Percentiles rank a stretch among this genome's conserved stretches.
Conservation (phyloP, 2,888 invertebrate species). For the Lasius fuliginosus region DNA sequence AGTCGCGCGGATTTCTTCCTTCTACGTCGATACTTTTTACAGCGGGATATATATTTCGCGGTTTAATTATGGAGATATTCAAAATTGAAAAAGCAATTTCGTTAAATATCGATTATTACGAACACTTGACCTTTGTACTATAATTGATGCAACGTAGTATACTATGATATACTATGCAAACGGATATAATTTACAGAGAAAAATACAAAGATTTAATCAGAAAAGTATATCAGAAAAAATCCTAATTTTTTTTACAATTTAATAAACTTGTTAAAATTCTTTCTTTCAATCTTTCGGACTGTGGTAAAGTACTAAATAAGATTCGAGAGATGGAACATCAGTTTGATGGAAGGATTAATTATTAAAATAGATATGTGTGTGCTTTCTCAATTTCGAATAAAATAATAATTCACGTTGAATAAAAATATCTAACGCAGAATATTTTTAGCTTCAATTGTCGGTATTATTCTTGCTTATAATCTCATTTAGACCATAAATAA, state of each 20-base stretch:
- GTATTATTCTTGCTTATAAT: neutral
- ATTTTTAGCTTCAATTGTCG: neutral
- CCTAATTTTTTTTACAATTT: neutral
- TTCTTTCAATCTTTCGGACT: neutral
- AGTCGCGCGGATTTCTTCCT: neutral
- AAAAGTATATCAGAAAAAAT: neutral
- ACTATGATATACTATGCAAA: neutral
- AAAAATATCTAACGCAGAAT: neutral
- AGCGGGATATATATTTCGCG: neutral
- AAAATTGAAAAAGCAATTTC: neutral
- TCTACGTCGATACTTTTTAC: neutral
- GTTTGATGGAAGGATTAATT: constrained; percentile 5
- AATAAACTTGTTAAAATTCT: neutral
- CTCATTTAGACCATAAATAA: neutral
- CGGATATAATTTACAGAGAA: neutral
- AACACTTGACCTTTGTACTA: neutral
- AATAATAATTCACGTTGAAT: neutral
- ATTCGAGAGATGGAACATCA: neutral
- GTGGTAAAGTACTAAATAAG: neutral
- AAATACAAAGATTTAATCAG: neutral
- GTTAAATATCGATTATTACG: neutral
- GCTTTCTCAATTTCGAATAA: neutral
- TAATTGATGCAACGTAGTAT: neutral
- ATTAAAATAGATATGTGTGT: neutral
- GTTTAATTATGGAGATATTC: neutral